Conservation (phyloP, 2,797 vertebrate genomes). For the Sebastes vulpes region DNA sequence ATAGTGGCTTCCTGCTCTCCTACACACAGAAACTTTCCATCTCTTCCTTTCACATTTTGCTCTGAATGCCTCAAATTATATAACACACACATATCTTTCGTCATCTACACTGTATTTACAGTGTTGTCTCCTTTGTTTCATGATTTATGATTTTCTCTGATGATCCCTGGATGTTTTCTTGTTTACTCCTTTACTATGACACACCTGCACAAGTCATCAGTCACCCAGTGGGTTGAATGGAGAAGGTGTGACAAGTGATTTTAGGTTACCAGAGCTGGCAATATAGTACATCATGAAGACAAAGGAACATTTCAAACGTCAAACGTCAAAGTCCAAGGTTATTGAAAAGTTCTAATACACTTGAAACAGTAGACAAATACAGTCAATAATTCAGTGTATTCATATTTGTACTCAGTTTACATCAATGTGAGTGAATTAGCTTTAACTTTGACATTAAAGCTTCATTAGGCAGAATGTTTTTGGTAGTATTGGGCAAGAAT, state of each 20-base stretch:
- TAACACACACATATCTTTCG: neutral
- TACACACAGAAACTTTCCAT: neutral
- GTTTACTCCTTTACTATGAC: neutral
- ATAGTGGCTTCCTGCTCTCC: slow-evolving; percentile 24
- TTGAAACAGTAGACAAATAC: neutral
- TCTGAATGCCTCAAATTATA: neutral
- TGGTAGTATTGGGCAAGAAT: no score
- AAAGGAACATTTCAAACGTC: neutral
- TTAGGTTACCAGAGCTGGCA: neutral
- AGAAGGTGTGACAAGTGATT: neutral
- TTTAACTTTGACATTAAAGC: neutral
- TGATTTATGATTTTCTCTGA: neutral
- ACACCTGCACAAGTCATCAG: neutral
- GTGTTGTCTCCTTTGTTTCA: neutral
- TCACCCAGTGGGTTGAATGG: neutral
- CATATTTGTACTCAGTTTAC: neutral
- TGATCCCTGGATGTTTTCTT: neutral
- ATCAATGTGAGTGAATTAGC: neutral
- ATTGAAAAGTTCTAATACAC: neutral
- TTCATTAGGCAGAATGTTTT: neutral
- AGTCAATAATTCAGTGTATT: neutral
- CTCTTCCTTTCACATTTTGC: neutral
- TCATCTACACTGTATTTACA: neutral
- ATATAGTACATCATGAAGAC: neutral
- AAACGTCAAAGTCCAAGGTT: neutral